Base-by-base conservation (phyloP, 2,888 invertebrate species). In the Cheilosia pagana region DNA sequence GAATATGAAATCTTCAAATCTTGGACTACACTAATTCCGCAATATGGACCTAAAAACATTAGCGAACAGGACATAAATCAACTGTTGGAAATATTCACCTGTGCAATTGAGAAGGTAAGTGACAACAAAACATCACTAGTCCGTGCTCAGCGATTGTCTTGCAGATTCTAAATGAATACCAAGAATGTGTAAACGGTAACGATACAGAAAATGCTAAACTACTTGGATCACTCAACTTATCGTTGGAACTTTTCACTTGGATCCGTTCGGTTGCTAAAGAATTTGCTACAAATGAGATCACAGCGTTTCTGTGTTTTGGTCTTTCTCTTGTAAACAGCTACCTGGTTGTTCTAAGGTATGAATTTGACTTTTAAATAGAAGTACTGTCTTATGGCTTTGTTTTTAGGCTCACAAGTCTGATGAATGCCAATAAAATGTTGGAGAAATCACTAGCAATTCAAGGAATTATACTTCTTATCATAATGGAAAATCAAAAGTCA, bases 161-260 rank as follows among this genome's bases (percentile, higher is more conserved):
- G 31, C 31, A 83, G 83, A 8, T 78, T 19, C n/a, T 78, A 1
- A 25, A 48, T 41, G 78, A 74, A 23, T 74, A 53, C 16, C 35
- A 21, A 10, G 39, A 62, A 16, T 21, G 53, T 16, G 6, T 53
- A 48, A 60, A 31, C n/a, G 65, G 65, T 25, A 65, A 41, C 12
- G 70, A 70, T 16, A 52, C 14, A 31, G 45, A 45, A 52, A 53
- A 48, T 25, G 23, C 41, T 5, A 74, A 65, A 35, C 62, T 83
- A 8, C 7, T 39, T 8, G n/a, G 35, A 8, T 65, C 74, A 25
- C 68, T 83, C 2, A 62, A 59, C 19, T 74, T 59, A 48, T 57
- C 83, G 0, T 3, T 74, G 16, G 83, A 78, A 19, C 74, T 83
- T 0, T 70, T 83, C 8, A 70, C 45, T 23, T 83, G 83, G 83